These are phyloP conservation scores for Chloromyia formosa DNA, from an alignment of 2,888 invertebrate species.

Conservation along the genomic window DNA sequence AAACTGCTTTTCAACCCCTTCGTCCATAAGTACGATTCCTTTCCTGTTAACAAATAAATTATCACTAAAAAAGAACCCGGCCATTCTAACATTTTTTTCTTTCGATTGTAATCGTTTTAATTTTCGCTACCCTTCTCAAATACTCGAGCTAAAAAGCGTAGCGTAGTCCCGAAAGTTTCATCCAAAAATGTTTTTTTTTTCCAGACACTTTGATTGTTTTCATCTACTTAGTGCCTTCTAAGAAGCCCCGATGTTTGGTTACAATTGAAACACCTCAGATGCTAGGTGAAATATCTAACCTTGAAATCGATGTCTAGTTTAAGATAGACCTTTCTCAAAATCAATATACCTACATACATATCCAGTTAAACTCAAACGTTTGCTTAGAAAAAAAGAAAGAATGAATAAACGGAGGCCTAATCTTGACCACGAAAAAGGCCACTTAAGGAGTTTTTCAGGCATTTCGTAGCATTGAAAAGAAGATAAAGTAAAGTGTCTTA, in stretches of 20 bases:
- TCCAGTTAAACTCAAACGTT: not conserved
- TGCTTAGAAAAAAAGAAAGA: not conserved
- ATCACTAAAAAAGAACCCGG: not conserved
- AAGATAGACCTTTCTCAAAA: not conserved
- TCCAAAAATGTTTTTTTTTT: not conserved
- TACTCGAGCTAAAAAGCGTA: not conserved
- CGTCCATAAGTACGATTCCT: not conserved
- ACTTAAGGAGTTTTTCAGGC: not conserved
- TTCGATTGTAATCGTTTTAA: slow-evolving; percentile 10
- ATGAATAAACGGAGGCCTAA: not conserved
- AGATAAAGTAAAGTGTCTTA: slow-evolving; percentile 1
- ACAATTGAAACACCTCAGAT: not conserved
- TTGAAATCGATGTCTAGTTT: not conserved
- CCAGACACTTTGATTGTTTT: not conserved
- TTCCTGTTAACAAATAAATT: slow-evolving; percentile 18
- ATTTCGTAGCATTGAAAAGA: not conserved
- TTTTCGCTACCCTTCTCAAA: slow-evolving; percentile 23
- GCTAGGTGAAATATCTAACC: not conserved
- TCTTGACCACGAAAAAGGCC: not conserved
- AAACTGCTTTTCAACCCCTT: not conserved
- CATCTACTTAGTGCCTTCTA: not conserved
- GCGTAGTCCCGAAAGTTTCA: not conserved
- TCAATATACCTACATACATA: no score
- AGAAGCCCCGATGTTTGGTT: not conserved
- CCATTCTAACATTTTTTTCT: not conserved